A percentile compares a stretch with the other conserved stretches of the same genome.
These are phyloP conservation scores for Dicycla oo DNA, from an alignment of 2,888 invertebrate species.

Conservation along the genomic window DNA sequence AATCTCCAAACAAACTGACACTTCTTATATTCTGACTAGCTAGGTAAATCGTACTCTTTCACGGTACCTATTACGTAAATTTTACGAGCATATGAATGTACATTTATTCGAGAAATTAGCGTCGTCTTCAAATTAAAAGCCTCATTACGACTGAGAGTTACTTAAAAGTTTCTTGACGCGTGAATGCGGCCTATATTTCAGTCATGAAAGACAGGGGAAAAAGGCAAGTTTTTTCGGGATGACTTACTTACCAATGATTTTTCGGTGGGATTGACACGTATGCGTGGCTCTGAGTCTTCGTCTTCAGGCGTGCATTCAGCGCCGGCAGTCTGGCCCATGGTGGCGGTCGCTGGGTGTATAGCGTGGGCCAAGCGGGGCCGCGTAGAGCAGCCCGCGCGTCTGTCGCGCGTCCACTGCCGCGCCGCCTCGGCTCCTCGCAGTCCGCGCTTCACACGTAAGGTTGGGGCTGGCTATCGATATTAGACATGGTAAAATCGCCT, in stretches of 20 bases:
- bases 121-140: constrained; percentile 32
- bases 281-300: constrained; percentile 88
- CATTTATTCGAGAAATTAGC: constrained; percentile 22
- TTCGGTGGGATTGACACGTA: constrained; percentile 87
- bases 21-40: not conserved
- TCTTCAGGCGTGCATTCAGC: constrained; percentile 89
- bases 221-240: constrained; percentile 7
- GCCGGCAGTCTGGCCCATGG: constrained; percentile 90
- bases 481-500: not conserved
- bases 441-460: constrained; percentile 69
- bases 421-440: constrained; percentile 70
- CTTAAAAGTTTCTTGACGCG: constrained; percentile 37
- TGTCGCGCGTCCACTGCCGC: constrained; percentile 86
- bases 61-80: constrained; percentile 31
- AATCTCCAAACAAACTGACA: constrained; percentile 5
- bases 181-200: constrained; percentile 30
- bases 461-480: constrained; percentile 65
- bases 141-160: constrained; percentile 18
- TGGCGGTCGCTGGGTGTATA: constrained; percentile 63
- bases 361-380: constrained; percentile 83
- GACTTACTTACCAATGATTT: constrained; percentile 90
- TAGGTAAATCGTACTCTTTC: not conserved
- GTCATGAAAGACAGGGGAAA: constrained; percentile 26
- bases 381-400: constrained; percentile 88
- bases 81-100: constrained; percentile 4